Percentiles rank a stretch among this genome's conserved stretches.
Evolutionary conservation across 2,113 vertebrate genomes (phyloP).

Genomic region (Tupaia chinensis): DNA sequence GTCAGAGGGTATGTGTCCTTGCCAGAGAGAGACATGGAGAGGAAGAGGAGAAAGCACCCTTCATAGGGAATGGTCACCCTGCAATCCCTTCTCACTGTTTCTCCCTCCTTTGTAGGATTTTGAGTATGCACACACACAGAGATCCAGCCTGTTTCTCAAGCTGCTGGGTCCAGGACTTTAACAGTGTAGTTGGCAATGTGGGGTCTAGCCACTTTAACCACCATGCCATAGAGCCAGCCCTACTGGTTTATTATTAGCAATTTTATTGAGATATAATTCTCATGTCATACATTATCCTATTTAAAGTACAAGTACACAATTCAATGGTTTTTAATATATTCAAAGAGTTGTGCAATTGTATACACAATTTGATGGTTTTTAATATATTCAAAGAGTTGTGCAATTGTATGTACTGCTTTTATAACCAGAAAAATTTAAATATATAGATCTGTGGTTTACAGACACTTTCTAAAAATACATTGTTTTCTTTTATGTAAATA

Average conservation of each 20-base stretch:
- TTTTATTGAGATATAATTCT: constrained; percentile 19
- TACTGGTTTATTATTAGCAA: not conserved
- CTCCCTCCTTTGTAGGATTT: too few species aligned
- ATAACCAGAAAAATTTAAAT: constrained; percentile 9
- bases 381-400: not conserved
- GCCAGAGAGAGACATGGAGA: too few species aligned
- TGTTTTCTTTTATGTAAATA: not conserved
- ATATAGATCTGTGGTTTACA: not conserved
- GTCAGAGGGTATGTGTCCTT: too few species aligned
- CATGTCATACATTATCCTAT: not conserved
- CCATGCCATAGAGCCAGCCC: too few species aligned
- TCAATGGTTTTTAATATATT: constrained; percentile 12
- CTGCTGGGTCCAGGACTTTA: too few species aligned
- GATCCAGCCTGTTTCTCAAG: too few species aligned
- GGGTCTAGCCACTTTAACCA: too few species aligned
- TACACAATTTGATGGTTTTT: not conserved
- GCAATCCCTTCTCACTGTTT: too few species aligned
- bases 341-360: not conserved
- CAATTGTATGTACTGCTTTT: not conserved
- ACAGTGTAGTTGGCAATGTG: too few species aligned
- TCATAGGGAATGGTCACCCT: too few species aligned
- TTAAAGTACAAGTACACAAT: not conserved
- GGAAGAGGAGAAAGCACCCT: too few species aligned
- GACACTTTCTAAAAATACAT: constrained; percentile 6
- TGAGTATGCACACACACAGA: too few species aligned